A percentile compares a stretch with the other conserved stretches of the same genome.
Conservation (phyloP, 2,113 vertebrate species). For the Dipodomys merriami region DNA sequence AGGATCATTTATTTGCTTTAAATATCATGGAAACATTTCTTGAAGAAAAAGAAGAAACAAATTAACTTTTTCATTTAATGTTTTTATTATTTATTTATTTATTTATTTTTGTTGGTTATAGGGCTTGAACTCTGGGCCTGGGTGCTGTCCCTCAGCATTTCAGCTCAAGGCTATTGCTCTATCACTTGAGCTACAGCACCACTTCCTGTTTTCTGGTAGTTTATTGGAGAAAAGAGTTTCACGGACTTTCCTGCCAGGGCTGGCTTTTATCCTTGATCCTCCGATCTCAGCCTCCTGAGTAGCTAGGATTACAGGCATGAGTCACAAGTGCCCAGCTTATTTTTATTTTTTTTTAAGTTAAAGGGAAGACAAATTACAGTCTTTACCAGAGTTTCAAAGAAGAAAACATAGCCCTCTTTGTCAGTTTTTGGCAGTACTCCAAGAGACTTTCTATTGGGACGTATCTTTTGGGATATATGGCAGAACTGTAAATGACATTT, state of each 20-base stretch:
- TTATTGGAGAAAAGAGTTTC: too few relatives aligned
- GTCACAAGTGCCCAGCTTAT: too few relatives aligned
- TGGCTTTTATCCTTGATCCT: too few relatives aligned
- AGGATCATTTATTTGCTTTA: neutral
- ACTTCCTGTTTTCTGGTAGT: too few relatives aligned
- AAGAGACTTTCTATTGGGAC: neutral
- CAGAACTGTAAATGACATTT: neutral
- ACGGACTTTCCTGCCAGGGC: too few relatives aligned
- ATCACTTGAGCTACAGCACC: too few relatives aligned
- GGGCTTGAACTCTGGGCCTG: too few relatives aligned
- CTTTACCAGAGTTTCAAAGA: neutral
- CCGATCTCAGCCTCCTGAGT: too few relatives aligned
- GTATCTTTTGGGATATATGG: neutral
- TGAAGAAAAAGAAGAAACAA: neutral
- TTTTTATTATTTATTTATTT: neutral
- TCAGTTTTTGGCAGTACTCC: neutral
- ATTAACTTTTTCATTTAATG: neutral
- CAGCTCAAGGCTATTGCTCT: too few relatives aligned
- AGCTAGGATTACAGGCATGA: too few relatives aligned
- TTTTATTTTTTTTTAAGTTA: slow-evolving; percentile 14
- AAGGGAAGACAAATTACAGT: neutral
- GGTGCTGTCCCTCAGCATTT: too few relatives aligned
- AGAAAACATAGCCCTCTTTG: neutral
- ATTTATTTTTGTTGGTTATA: neutral
- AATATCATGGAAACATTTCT: neutral